A percentile compares a stretch with the other conserved stretches of the same genome.
These are phyloP conservation scores for Sebastes minor DNA, from an alignment of 2,797 vertebrate genomes.

Conservation along the genomic window DNA sequence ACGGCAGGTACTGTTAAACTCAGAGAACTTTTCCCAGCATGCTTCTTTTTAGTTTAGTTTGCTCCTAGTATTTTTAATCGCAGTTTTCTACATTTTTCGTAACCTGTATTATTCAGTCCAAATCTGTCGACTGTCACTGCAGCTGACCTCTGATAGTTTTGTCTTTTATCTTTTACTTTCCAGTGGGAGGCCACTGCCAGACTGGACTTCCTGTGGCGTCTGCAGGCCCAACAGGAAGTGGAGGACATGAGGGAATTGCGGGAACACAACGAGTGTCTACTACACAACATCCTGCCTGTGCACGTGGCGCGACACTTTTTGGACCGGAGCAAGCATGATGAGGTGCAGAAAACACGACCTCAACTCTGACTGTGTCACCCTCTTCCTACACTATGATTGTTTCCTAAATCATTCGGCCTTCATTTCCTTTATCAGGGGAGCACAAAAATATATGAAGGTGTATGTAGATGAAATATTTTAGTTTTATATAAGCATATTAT, in stretches of 20 bases:
- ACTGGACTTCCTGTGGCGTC: constrained; percentile 85
- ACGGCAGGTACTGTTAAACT: constrained; percentile 71
- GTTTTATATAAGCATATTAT: background rate
- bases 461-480: background rate
- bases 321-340: constrained; percentile 79
- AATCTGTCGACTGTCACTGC: background rate
- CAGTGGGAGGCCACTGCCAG: constrained; percentile 85
- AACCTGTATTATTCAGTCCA: background rate
- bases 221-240: constrained; percentile 85
- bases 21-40: too few relatives aligned
- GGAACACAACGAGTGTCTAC: constrained; percentile 82
- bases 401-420: background rate
- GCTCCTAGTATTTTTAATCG: background rate
- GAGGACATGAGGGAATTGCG: constrained; percentile 84
- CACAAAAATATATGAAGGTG: background rate
- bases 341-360: constrained; percentile 56
- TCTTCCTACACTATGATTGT: background rate
- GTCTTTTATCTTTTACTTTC: constrained; percentile 1
- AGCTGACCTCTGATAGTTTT: background rate
- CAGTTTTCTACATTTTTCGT: background rate
- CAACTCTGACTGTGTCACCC: background rate
- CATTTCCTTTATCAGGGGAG: background rate
- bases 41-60: background rate
- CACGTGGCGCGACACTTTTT: constrained; percentile 83
- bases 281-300: constrained; percentile 83